Percentiles rank a stretch among this genome's conserved stretches.
These are phyloP conservation scores for Agrotis ipsilon DNA, from an alignment of 2,888 invertebrate species.

Conservation along the genomic window DNA sequence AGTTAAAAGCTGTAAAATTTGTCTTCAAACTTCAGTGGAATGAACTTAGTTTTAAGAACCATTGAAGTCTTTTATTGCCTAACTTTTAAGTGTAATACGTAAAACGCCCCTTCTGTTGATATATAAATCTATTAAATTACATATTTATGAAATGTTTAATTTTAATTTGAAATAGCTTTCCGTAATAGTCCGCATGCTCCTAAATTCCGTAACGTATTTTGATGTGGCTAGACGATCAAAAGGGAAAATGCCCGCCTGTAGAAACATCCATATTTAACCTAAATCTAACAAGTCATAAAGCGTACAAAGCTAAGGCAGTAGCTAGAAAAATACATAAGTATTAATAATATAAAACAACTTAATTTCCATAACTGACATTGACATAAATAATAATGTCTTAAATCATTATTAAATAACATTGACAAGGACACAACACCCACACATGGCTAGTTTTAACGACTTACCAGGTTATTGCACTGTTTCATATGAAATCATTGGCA, in stretches of 20 bases:
- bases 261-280: not conserved
- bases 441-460: not conserved
- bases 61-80: not conserved
- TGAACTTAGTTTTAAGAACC: not conserved
- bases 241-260: not conserved
- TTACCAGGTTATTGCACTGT: constrained; percentile 47
- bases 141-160: not conserved
- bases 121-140: too few species aligned
- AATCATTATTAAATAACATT: constrained; percentile 32
- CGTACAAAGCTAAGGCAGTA: not conserved
- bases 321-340: not conserved
- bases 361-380: constrained; percentile 43
- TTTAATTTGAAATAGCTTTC: not conserved
- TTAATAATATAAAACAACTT: not conserved
- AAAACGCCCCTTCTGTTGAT: not conserved
- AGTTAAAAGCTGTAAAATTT: constrained; percentile 6
- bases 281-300: not conserved
- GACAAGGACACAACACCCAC: constrained; percentile 48
- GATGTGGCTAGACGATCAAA: not conserved
- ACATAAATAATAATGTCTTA: constrained; percentile 38
- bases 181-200: not conserved
- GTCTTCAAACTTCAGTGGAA: not conserved
- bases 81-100: not conserved
- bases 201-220: not conserved
- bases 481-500: constrained; percentile 35